phyloP scores from a whole-genome alignment of 2,888 invertebrate genomes.

The Drosophila trichaetosa region DNA sequence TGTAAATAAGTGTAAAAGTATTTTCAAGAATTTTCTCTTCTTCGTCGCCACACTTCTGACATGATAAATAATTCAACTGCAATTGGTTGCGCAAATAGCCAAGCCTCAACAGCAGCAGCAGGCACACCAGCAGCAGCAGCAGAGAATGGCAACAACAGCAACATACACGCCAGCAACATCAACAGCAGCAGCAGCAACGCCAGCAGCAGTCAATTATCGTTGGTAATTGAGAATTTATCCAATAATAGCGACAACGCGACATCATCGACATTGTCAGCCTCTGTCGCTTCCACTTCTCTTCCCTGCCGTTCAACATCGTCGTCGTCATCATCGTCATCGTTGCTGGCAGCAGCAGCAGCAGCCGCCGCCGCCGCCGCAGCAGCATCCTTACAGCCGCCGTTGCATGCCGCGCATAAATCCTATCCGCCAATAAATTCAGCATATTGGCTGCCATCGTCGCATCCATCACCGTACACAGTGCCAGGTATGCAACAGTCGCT shows the following conservation, averaged over 20 bases:
- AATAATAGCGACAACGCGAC: conserved; percentile 75
- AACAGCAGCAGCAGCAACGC: conserved; percentile 30
- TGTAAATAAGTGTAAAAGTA: conserved; percentile 73
- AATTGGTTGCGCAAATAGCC: conserved; percentile 76
- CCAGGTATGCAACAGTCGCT: conserved; percentile 88
- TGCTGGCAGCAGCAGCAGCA: conserved; percentile 9
- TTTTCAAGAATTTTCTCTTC: conserved; percentile 77
- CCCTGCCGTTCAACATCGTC: conserved; percentile 32
- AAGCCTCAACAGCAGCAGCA: conserved; percentile 50
- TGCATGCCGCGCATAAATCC: conserved; percentile 83
- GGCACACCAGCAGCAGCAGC: conserved; percentile 40
- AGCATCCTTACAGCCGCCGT: conserved; percentile 38
- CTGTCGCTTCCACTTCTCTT: conserved; percentile 29
- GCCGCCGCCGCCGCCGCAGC: conserved; percentile 18
- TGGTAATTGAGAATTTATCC: conserved; percentile 84
- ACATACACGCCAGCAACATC: conserved; percentile 31
- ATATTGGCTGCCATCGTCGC: conserved; percentile 93
- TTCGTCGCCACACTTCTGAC: conserved; percentile 62
- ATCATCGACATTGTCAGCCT: conserved; percentile 53
- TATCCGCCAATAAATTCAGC: conserved; percentile 93
- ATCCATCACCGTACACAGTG: conserved; percentile 91
- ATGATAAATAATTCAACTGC: conserved; percentile 80
- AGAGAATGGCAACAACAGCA: conserved; percentile 41
- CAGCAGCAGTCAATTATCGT: conserved; percentile 83
- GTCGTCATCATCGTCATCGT: conserved; percentile 49